Evolutionary conservation across 2,113 vertebrate species (phyloP).

Genomic region (Hypanus sabinus): DNA sequence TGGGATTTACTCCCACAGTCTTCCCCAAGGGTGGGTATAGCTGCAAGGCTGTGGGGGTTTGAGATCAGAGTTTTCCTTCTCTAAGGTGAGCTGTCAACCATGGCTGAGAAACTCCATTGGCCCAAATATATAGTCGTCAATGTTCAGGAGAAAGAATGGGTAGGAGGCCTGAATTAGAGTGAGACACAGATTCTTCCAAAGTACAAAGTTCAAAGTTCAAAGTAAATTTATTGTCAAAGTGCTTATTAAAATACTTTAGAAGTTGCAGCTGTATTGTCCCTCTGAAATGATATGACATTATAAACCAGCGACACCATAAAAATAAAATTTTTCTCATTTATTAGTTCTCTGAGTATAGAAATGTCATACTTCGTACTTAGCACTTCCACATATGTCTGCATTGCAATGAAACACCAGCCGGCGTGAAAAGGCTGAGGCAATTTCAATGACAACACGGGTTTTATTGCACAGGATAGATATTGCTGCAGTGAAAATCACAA

Average conservation of each 20-base stretch:
- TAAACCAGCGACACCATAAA: neutral
- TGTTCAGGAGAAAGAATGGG: no score
- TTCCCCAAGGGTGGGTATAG: no score
- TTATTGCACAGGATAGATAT: neutral
- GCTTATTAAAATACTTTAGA: neutral
- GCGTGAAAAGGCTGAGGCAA: neutral
- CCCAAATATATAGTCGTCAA: no score
- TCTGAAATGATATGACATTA: neutral
- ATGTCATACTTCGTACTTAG: neutral
- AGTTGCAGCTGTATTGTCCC: neutral
- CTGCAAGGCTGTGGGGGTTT: no score
- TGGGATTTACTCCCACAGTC: no score
- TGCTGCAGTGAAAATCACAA: neutral
- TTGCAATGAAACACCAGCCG: neutral
- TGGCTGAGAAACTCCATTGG: no score
- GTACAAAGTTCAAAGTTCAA: no score
- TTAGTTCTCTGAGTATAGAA: neutral
- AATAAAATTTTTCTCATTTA: neutral
- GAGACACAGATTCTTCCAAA: no score
- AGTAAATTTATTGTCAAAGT: no score
- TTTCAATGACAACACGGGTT: neutral
- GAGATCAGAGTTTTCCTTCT: no score
- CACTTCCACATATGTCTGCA: neutral
- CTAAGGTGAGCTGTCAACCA: no score
- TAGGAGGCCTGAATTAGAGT: no score